A percentile compares a stretch with the other conserved stretches of the same genome.
phyloP scores from a whole-genome alignment of 2,888 invertebrate species.

The Endomychus coccineus region DNA sequence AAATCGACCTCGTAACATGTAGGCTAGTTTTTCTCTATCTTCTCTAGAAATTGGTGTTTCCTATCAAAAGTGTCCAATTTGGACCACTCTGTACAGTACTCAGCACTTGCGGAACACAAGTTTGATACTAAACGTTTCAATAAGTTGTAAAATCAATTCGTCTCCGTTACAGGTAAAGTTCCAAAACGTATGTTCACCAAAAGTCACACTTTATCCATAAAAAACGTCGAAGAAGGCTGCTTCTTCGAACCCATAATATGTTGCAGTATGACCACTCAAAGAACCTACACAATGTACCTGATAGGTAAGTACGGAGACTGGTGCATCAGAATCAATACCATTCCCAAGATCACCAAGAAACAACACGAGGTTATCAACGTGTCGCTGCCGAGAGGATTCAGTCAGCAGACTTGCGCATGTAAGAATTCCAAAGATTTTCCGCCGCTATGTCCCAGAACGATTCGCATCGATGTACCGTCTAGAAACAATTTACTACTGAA shows the following conservation, averaged over 20 bases:
- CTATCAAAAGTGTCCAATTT: too few species aligned
- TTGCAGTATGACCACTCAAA: conserved; percentile 7
- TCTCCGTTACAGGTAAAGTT: conserved; percentile 6
- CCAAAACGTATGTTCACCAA: conserved; percentile 10
- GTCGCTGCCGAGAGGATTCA: conserved; percentile 19
- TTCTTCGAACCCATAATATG: conserved; percentile 12
- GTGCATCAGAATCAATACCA: conserved; percentile 25
- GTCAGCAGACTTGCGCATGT: conserved; percentile 23
- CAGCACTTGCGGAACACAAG: too few species aligned
- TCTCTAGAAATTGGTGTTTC: too few species aligned
- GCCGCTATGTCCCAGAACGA: conserved; percentile 28
- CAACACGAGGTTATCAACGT: conserved; percentile 19
- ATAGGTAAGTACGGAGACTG: conserved; percentile 31
- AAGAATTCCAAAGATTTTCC: conserved; percentile 16
- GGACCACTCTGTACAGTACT: too few species aligned
- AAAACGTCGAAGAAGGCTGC: conserved; percentile 10
- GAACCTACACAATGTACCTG: conserved; percentile 20
- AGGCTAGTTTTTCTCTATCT: too few species aligned
- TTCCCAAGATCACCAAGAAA: conserved; percentile 10
- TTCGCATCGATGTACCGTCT: conserved; percentile 30
- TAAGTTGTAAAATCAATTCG: too few species aligned
- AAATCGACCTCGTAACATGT: too few species aligned
- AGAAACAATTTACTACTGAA: conserved; percentile 30
- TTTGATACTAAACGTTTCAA: too few species aligned
- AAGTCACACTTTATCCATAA: conserved; percentile 8